phyloP scores from a whole-genome alignment of 1,140 invertebrate species.

The Drosophila grimshawi region DNA sequence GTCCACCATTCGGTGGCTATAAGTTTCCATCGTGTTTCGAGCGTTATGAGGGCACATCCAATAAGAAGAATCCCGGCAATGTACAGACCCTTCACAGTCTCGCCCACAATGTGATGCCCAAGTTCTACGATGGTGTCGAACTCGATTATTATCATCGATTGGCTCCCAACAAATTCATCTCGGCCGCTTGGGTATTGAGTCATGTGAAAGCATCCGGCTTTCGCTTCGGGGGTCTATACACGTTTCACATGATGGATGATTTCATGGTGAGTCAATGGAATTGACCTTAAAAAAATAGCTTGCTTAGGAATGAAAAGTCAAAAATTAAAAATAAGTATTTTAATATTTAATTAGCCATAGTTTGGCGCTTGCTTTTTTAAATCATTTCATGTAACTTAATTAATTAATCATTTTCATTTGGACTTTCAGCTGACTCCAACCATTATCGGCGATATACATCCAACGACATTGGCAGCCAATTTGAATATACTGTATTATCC shows the following conservation, averaged over 20 bases:
- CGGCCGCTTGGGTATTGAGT: conserved; percentile 70
- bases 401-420: not conserved
- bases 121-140: conserved; percentile 77
- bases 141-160: conserved; percentile 72
- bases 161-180: conserved; percentile 71
- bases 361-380: too few relatives aligned
- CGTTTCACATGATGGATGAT: conserved; percentile 61
- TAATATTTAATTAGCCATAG: not conserved
- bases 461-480: conserved; percentile 73
- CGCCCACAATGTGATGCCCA: conserved; percentile 78
- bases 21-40: conserved; percentile 72
- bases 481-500: conserved; percentile 77
- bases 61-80: conserved; percentile 77
- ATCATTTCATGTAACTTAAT: not conserved
- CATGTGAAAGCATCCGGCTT: conserved; percentile 72
- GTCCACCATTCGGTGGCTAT: conserved; percentile 40
- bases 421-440: conserved; percentile 69
- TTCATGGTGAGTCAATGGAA: conserved; percentile 60
- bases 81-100: conserved; percentile 65
- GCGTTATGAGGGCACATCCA: conserved; percentile 42
- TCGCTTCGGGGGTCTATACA: conserved; percentile 79
- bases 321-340: too few relatives aligned
- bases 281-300: too few relatives aligned
- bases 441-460: conserved; percentile 78
- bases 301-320: too few relatives aligned